Base-by-base conservation (phyloP, 2,797 vertebrate species). In the Hypotaenidia philippensis region DNA sequence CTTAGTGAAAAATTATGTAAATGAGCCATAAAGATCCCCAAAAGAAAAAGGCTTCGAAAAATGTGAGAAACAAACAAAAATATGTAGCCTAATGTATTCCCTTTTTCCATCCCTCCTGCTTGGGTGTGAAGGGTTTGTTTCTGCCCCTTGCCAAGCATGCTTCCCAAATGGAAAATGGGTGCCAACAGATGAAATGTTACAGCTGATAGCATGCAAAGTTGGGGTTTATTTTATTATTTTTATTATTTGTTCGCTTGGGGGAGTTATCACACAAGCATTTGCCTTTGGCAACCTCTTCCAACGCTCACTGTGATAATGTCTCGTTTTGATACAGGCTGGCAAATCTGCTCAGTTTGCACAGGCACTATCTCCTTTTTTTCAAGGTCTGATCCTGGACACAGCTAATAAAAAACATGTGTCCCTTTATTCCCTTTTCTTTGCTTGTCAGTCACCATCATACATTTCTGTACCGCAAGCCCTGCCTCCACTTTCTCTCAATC, bases 241-340 rank as follows among this genome's bases (percentile, higher is more conserved):
- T 47, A 47, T 47, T 23, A 50, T 91, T 91, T 74, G 69, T 90
- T 92, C 79, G n/a, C n/a, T 77, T 78, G 61, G 38, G 76, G 66
- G 59, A 93, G 45, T 88, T 91, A 86, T 34, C 84, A 93, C 59
- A 76, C 34, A 78, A 92, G 59, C 61, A 75, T 78, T 92, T 81
- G 50, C 69, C 84, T 94, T 84, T 89, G 92, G 92, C 89, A 95
- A 80, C n/a, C 44, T 61, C 52, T 81, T 72, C 61, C 63, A 86
- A 26, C 40, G 55, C 47, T 92, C 36, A 88, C 57, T 60, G 81
- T 87, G 70, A 86, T 91, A 90, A 78, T 19, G 45, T 38, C 88
- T 90, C 61, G 31, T 88, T 89, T 83, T 66, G 50, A 87, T 32
- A 68, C 19, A 31, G 69, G 55, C 65, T 92, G 79, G 82, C 55